phyloP scores from a whole-genome alignment of 2,797 vertebrate genomes.

The Sebastes glaucus region DNA sequence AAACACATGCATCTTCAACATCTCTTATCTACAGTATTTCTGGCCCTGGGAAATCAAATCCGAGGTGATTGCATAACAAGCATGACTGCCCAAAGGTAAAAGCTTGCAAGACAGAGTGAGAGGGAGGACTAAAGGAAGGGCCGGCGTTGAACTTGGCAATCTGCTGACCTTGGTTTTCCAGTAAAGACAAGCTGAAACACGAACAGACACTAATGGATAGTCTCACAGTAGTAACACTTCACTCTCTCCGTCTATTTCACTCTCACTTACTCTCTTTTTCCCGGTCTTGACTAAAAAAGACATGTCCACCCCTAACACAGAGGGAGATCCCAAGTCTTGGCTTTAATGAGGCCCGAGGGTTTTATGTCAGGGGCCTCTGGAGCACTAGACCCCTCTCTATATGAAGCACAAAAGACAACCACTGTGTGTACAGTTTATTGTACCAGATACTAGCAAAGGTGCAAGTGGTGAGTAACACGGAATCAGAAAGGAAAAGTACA shows the following conservation, averaged over 20 bases:
- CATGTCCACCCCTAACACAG: not conserved
- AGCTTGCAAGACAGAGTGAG: slow-evolving; percentile 7
- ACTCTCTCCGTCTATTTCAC: not conserved
- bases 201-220: slow-evolving; percentile 38
- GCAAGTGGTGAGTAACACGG: not conserved
- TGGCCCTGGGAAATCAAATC: slow-evolving; percentile 16
- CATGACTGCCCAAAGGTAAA: slow-evolving; percentile 11
- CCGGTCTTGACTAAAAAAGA: slow-evolving; percentile 12
- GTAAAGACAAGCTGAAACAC: slow-evolving; percentile 7
- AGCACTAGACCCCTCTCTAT: slow-evolving; percentile 7
- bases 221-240: not conserved
- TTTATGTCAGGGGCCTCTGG: slow-evolving; percentile 18
- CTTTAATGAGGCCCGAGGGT: slow-evolving; percentile 64
- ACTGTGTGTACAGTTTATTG: not conserved
- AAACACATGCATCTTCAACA: not conserved
- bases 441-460: not conserved
- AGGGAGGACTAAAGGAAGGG: not conserved
- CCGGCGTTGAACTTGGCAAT: not conserved
- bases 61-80: slow-evolving; percentile 14
- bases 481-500: not conserved
- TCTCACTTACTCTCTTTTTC: not conserved
- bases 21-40: not conserved
- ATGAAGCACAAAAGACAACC: slow-evolving; percentile 7
- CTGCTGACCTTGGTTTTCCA: slow-evolving; percentile 38
- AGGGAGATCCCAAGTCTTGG: slow-evolving; percentile 16